A percentile compares a stretch with the other conserved stretches of the same genome.
phyloP scores from a whole-genome alignment of 1,140 invertebrate genomes.

The Pogonomyrmex barbatus region DNA sequence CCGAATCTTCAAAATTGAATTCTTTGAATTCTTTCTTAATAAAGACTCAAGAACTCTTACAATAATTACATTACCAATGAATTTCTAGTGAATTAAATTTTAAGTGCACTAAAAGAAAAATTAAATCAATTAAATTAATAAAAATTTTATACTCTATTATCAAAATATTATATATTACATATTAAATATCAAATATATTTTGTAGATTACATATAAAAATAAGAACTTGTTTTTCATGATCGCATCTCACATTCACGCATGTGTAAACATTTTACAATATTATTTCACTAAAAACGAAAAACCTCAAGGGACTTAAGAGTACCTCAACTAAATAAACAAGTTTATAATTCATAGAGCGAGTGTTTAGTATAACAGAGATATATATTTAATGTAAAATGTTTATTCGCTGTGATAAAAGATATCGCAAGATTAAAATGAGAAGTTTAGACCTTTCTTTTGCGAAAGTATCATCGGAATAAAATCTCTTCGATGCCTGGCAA shows the following conservation, averaged over 20 bases:
- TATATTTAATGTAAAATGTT: constrained; percentile 1
- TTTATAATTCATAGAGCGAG: not conserved
- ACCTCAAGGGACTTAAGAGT: not conserved
- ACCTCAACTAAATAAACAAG: not conserved
- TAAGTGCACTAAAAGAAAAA: too few relatives aligned
- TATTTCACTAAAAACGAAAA: not conserved
- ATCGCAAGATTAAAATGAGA: not conserved
- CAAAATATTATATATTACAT: not conserved
- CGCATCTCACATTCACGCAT: too few relatives aligned
- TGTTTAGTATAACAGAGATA: not conserved
- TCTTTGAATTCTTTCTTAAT: not conserved
- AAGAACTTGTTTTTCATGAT: too few relatives aligned
- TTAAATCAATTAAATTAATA: too few relatives aligned
- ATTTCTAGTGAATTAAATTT: not conserved
- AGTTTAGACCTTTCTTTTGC: constrained; percentile 15
- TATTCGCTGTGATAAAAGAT: not conserved
- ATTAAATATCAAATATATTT: not conserved
- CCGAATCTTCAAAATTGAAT: not conserved
- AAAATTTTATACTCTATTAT: not conserved
- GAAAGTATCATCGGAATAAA: constrained; percentile 19
- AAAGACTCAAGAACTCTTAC: not conserved
- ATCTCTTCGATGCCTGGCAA: constrained; percentile 16
- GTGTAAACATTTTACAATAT: not conserved
- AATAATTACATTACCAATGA: not conserved
- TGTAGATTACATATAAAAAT: too few relatives aligned